These are phyloP conservation scores for Sicus ferrugineus DNA, from an alignment of 2,888 invertebrate species.

Conservation along the genomic window DNA sequence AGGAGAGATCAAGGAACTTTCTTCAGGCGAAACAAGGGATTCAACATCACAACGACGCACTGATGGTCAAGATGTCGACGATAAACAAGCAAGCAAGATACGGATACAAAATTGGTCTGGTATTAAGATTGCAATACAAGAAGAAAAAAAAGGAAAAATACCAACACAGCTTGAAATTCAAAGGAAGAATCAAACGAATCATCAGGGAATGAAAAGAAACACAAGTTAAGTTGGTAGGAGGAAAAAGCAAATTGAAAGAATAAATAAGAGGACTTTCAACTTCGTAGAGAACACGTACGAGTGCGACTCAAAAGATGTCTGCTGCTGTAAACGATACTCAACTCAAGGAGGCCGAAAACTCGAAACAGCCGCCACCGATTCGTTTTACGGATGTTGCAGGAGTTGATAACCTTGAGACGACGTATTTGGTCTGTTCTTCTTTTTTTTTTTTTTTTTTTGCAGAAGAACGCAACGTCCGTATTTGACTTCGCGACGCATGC, in stretches of 20 bases:
- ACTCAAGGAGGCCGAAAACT: background rate
- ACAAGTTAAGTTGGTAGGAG: background rate
- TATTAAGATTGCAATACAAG: background rate
- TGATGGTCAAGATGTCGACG: background rate
- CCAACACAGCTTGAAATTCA: background rate
- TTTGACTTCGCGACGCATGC: too few relatives aligned
- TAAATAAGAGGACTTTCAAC: background rate
- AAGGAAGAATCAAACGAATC: background rate
- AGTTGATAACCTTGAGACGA: slow-evolving; percentile 29
- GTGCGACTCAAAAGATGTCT: background rate
- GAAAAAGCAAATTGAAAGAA: background rate
- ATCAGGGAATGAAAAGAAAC: background rate
- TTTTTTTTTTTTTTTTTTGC: too few relatives aligned
- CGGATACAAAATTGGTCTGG: slow-evolving; percentile 21
- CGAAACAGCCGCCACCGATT: too few relatives aligned
- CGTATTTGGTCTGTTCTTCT: too few relatives aligned
- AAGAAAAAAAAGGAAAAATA: background rate
- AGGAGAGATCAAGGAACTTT: slow-evolving; percentile 15
- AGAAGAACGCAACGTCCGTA: too few relatives aligned
- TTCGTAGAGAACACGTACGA: too few relatives aligned
- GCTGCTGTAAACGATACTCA: too few relatives aligned
- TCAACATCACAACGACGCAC: background rate
- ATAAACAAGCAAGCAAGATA: background rate
- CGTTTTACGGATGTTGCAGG: background rate
- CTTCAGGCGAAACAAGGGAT: background rate